Conservation (phyloP, 2,888 invertebrate species). For the Leptopilina drosophilae region DNA sequence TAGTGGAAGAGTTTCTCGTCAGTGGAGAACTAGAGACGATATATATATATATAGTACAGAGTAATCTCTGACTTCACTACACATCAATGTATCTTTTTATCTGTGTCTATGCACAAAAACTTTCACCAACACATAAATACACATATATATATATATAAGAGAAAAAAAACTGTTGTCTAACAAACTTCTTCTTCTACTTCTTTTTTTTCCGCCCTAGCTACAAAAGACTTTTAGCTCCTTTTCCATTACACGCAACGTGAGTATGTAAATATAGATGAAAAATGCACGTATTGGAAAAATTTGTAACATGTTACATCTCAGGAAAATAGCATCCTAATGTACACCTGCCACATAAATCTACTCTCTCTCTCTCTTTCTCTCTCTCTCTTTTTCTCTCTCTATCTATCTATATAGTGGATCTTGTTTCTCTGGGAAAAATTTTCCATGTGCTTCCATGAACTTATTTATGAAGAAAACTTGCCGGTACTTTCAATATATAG, state of each 20-base stretch:
- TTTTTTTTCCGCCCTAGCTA: background rate
- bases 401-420: background rate
- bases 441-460: constrained; percentile 34
- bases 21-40: background rate
- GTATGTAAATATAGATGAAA: background rate
- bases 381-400: no score
- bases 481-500: background rate
- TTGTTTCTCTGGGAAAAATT: constrained; percentile 17
- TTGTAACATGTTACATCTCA: constrained; percentile 3
- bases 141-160: background rate
- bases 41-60: background rate
- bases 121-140: background rate
- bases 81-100: constrained; percentile 15
- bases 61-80: constrained; percentile 33
- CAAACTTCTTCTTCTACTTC: background rate
- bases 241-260: background rate
- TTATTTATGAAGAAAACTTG: constrained; percentile 9
- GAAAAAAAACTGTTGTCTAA: background rate
- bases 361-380: no score
- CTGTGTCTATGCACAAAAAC: constrained; percentile 24
- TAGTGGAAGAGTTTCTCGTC: constrained; percentile 18
- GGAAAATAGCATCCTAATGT: constrained; percentile 7
- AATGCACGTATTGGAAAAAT: background rate
- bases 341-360: constrained; percentile 33
- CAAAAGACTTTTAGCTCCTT: constrained; percentile 17